These are phyloP conservation scores for Hanleya hanleyi DNA, from an alignment of 2,888 invertebrate species.

Conservation along the genomic window DNA sequence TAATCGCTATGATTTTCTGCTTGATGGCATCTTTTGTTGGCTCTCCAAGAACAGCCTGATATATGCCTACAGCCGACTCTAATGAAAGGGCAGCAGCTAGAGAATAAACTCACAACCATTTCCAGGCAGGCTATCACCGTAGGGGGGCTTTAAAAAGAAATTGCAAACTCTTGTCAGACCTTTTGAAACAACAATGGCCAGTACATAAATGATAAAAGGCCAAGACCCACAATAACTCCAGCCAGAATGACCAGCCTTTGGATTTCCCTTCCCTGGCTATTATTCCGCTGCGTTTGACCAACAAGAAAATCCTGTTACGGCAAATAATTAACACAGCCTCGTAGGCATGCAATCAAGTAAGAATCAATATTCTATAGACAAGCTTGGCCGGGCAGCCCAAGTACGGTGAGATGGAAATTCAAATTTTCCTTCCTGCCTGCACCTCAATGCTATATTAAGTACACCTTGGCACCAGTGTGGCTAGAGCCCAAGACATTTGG, in stretches of 20 bases:
- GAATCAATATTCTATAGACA: constrained; percentile 7
- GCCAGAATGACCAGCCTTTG: not conserved
- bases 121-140: no score
- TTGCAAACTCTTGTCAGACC: not conserved
- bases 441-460: not conserved
- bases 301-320: constrained; percentile 10
- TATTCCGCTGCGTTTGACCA: constrained; percentile 1
- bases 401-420: not conserved
- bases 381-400: not conserved
- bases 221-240: no score
- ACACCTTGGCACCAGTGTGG: not conserved
- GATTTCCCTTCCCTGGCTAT: not conserved
- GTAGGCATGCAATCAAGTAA: constrained; percentile 1
- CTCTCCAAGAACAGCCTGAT: no score
- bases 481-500: not conserved
- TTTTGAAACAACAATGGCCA: no score
- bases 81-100: no score
- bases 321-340: not conserved
- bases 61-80: no score
- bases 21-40: no score
- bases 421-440: not conserved
- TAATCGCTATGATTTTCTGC: no score
- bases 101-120: no score
- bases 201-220: no score
- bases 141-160: no score